phyloP scores from a whole-genome alignment of 2,797 vertebrate species.

The Siniperca undulata region DNA sequence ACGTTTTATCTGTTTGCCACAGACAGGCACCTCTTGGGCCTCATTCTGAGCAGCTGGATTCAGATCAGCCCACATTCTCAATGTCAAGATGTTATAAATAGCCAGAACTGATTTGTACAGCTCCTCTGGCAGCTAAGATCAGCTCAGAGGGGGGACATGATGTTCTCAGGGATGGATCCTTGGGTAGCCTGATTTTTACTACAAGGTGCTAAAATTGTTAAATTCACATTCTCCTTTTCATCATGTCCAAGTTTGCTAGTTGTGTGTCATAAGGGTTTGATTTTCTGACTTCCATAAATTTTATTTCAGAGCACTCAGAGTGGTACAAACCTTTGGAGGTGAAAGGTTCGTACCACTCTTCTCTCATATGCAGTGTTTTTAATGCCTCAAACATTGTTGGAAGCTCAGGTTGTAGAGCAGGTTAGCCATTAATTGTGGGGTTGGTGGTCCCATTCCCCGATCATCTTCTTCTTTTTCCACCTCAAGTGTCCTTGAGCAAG shows the following conservation, averaged over 20 bases:
- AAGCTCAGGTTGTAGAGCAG: neutral
- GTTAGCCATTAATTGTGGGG: neutral
- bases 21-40: conserved; percentile 70
- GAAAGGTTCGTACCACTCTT: neutral
- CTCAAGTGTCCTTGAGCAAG: neutral
- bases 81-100: conserved; percentile 83
- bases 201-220: neutral
- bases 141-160: conserved; percentile 29
- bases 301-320: neutral
- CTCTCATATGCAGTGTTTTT: neutral
- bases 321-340: neutral
- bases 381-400: neutral
- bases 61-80: conserved; percentile 81
- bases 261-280: neutral
- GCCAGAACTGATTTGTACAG: conserved; percentile 74
- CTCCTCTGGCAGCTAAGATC: conserved; percentile 62
- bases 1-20: conserved; percentile 77
- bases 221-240: neutral
- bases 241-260: neutral
- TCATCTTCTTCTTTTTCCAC: neutral
- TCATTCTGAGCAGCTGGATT: conserved; percentile 69
- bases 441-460: neutral
- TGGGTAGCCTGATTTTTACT: conserved; percentile 21
- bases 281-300: neutral
- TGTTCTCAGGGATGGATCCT: conserved; percentile 45